phyloP scores from a whole-genome alignment of 2,888 invertebrate genomes.

The Chrysomela aeneicollis region DNA sequence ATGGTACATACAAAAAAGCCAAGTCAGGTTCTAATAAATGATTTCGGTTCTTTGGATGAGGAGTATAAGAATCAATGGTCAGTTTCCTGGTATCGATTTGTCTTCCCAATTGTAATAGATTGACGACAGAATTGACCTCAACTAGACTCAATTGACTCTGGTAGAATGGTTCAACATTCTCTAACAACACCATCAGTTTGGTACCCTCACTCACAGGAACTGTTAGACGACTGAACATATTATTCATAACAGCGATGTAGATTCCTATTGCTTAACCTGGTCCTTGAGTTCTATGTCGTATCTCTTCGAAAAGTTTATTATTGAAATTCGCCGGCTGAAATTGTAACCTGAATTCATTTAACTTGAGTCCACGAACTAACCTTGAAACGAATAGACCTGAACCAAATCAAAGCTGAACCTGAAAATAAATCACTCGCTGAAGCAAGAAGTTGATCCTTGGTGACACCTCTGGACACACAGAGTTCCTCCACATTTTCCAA shows the following conservation, averaged over 20 bases:
- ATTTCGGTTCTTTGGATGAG: slow-evolving; percentile 3
- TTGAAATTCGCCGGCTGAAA: slow-evolving; percentile 43
- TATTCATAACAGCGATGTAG: slow-evolving; percentile 42
- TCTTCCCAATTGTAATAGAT: slow-evolving; percentile 30
- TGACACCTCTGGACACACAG: slow-evolving; percentile 22
- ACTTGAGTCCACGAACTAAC: slow-evolving; percentile 13
- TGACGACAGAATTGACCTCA: slow-evolving; percentile 26
- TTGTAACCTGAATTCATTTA: slow-evolving; percentile 12
- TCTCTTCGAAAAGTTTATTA: slow-evolving; percentile 40
- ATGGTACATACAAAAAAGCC: slow-evolving; percentile 17
- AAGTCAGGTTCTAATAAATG: slow-evolving; percentile 24
- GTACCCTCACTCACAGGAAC: slow-evolving; percentile 22
- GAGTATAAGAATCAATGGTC: slow-evolving; percentile 12
- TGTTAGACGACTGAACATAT: slow-evolving; percentile 36
- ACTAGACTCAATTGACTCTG: slow-evolving; percentile 33
- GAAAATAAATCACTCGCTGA: slow-evolving; percentile 31
- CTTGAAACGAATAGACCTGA: slow-evolving; percentile 8
- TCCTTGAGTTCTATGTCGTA: slow-evolving; percentile 41
- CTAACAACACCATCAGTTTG: slow-evolving; percentile 30
- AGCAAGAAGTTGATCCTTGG: slow-evolving; percentile 27
- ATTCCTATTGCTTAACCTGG: slow-evolving; percentile 39
- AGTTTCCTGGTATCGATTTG: slow-evolving; percentile 28
- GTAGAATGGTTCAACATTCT: slow-evolving; percentile 35
- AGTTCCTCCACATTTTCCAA: slow-evolving; percentile 28
- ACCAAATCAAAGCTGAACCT: slow-evolving; percentile 26